Evolutionary conservation across 2,113 vertebrate genomes (phyloP).

Genomic region (Chaetodon trifascialis): DNA sequence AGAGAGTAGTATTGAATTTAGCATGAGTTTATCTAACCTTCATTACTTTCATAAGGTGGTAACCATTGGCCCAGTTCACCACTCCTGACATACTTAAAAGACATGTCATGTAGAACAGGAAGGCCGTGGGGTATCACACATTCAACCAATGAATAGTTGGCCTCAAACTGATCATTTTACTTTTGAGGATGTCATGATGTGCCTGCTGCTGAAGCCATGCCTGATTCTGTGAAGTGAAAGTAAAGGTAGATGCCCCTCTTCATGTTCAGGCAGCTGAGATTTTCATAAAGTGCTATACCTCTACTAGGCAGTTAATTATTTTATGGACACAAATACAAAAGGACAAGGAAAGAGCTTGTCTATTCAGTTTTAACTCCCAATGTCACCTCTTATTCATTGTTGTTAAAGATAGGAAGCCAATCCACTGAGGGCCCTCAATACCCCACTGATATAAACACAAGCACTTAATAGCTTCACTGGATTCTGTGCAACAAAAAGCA

Average conservation of each 20-base stretch:
- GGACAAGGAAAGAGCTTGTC: not conserved
- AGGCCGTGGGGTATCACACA: not conserved
- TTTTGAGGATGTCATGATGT: not conserved
- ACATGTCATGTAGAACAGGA: not conserved
- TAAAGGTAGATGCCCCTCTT: not conserved
- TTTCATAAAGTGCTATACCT: not conserved
- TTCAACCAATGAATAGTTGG: not conserved
- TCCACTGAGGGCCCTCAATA: not conserved
- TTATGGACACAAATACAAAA: not conserved
- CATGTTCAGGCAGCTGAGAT: not conserved
- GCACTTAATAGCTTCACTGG: not conserved
- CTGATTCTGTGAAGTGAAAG: not conserved
- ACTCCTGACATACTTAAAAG: not conserved
- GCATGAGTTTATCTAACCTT: not conserved
- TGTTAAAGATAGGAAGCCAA: not conserved
- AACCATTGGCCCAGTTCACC: not conserved
- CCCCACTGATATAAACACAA: not conserved
- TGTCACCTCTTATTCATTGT: not conserved
- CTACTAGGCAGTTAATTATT: not conserved
- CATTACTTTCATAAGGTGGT: not conserved
- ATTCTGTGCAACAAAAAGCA: not conserved
- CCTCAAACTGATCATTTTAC: not conserved
- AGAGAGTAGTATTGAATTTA: not conserved
- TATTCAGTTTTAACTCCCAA: not conserved
- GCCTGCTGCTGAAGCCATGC: not conserved